Percentiles rank a stretch among this genome's conserved stretches.
phyloP scores from a whole-genome alignment of 1,140 invertebrate genomes.

The Papilio helenus region DNA sequence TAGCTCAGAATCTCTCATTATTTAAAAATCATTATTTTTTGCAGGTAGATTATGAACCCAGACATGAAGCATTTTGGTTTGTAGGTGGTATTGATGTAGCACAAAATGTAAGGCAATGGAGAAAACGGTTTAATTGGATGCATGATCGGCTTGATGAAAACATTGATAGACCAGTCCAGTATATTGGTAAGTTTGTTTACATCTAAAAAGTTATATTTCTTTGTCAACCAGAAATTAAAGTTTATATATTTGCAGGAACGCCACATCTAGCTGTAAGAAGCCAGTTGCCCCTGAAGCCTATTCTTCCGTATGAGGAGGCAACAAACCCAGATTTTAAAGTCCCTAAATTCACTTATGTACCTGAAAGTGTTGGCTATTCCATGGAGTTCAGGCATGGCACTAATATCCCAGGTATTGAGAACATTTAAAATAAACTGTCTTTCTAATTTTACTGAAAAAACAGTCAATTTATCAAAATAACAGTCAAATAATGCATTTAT shows the following conservation, averaged over 20 bases:
- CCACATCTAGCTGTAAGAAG: slow-evolving; percentile 87
- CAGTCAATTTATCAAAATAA: too few relatives aligned
- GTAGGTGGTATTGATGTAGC: slow-evolving; percentile 87
- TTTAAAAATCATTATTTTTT: slow-evolving; percentile 45
- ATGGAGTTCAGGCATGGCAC: slow-evolving; percentile 84
- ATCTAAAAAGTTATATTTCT: not conserved
- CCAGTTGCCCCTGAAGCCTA: slow-evolving; percentile 85
- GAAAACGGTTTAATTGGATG: slow-evolving; percentile 63
- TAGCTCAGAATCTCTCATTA: not conserved
- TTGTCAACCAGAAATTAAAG: not conserved
- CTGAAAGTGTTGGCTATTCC: slow-evolving; percentile 83
- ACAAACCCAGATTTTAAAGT: slow-evolving; percentile 83
- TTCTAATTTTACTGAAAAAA: not conserved
- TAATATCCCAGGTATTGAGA: slow-evolving; percentile 87
- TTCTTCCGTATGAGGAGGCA: slow-evolving; percentile 84
- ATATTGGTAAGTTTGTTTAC: slow-evolving; percentile 75
- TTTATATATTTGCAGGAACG: slow-evolving; percentile 70
- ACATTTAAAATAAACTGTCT: not conserved
- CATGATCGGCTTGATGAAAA: slow-evolving; percentile 81
- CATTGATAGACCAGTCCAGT: slow-evolving; percentile 87
- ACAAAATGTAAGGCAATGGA: slow-evolving; percentile 69
- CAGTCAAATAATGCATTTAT: not conserved
- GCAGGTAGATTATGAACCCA: slow-evolving; percentile 88
- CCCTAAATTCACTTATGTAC: slow-evolving; percentile 84
- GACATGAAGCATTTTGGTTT: slow-evolving; percentile 92